phyloP scores from a whole-genome alignment of 2,888 invertebrate genomes.

The Monoplex corrugatus region DNA sequence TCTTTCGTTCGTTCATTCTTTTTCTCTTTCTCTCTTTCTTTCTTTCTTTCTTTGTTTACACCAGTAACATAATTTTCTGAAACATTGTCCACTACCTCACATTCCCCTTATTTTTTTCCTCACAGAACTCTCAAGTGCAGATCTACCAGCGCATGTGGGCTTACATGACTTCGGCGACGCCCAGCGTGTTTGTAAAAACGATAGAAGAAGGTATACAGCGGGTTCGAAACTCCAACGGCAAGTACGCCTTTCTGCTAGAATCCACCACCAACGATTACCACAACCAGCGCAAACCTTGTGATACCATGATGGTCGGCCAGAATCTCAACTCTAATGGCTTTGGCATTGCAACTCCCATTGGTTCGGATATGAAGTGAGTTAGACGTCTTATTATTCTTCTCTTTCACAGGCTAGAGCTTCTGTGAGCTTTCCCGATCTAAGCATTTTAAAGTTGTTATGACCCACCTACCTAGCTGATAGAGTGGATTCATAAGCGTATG shows the following conservation, averaged over 20 bases:
- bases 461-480: too few species aligned
- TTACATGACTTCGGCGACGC: constrained; percentile 89
- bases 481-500: too few species aligned
- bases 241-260: constrained; percentile 84
- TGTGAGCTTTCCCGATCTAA: too few species aligned
- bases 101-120: constrained; percentile 5
- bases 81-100: background rate
- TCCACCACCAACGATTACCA: constrained; percentile 88
- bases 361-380: constrained; percentile 67
- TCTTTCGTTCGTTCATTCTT: background rate
- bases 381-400: too few species aligned
- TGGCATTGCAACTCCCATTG: constrained; percentile 88
- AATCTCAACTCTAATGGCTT: constrained; percentile 94
- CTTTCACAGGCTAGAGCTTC: too few species aligned
- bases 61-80: too few species aligned
- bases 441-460: too few species aligned
- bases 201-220: constrained; percentile 91
- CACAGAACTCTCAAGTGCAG: constrained; percentile 91
- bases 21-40: background rate
- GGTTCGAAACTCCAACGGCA: constrained; percentile 86
- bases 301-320: constrained; percentile 55
- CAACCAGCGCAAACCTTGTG: constrained; percentile 90
- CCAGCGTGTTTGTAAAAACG: constrained; percentile 88
- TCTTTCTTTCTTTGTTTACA: background rate
- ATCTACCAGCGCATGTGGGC: constrained; percentile 97